Percentiles rank a stretch among this genome's conserved stretches.
Conservation (phyloP, 2,797 vertebrate genomes). For the Sebastes iracundus region DNA sequence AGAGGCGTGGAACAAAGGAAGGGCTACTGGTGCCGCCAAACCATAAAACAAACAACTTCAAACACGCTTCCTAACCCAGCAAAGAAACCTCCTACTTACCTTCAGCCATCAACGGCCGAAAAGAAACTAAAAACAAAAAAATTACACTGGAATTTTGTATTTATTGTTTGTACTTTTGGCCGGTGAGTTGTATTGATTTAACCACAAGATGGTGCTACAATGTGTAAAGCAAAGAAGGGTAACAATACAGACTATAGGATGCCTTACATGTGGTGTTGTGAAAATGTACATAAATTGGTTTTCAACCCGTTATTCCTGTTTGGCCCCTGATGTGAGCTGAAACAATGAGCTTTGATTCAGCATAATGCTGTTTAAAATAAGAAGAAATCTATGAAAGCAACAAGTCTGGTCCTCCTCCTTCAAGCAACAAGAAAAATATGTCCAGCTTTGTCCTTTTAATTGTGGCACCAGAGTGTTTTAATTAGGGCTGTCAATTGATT, state of each 20-base stretch:
- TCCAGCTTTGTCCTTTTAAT: background rate
- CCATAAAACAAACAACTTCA: too few relatives aligned
- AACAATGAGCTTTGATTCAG: background rate
- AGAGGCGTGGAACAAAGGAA: too few relatives aligned
- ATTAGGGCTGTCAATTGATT: too few relatives aligned
- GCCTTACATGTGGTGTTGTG: background rate
- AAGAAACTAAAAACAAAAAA: too few relatives aligned
- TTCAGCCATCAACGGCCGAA: too few relatives aligned
- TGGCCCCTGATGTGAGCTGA: background rate
- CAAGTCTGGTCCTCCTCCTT: background rate
- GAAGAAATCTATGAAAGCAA: background rate
- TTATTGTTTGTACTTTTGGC: background rate
- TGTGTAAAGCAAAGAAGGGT: background rate
- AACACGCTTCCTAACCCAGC: too few relatives aligned
- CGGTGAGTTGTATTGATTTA: background rate
- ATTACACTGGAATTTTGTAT: too few relatives aligned
- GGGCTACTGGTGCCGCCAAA: too few relatives aligned
- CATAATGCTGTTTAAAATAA: background rate
- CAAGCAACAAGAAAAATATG: background rate
- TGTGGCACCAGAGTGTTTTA: background rate
- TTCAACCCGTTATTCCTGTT: background rate
- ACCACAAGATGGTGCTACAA: background rate
- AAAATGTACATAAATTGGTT: background rate
- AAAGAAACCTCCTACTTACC: too few relatives aligned
- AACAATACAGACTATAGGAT: background rate